Evolutionary conservation across 1,140 invertebrate species (phyloP).

Genomic region (Drosophila burlai): DNA sequence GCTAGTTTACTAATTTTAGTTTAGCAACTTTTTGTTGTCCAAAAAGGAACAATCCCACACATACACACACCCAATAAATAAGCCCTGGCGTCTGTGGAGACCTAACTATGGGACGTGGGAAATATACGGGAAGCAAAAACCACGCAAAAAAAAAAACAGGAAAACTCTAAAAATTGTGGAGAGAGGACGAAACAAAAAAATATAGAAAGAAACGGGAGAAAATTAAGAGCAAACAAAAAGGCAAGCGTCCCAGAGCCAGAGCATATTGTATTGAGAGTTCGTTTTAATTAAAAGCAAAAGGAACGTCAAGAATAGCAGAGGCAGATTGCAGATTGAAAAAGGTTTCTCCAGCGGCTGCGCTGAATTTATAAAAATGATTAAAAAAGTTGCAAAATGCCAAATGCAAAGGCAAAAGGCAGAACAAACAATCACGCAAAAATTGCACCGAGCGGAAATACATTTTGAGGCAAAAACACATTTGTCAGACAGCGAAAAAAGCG

Average conservation of each 20-base stretch:
- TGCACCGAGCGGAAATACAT: slow-evolving; percentile 50
- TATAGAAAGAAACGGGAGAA: slow-evolving; percentile 38
- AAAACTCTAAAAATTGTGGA: slow-evolving; percentile 25
- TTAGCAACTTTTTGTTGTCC: slow-evolving; percentile 63
- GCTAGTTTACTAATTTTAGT: slow-evolving; percentile 62
- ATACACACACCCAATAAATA: slow-evolving; percentile 66
- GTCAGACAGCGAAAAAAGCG: slow-evolving; percentile 33
- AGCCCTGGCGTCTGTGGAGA: slow-evolving; percentile 61
- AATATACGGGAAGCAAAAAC: slow-evolving; percentile 69
- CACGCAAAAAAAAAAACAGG: slow-evolving; percentile 47
- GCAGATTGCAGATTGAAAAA: slow-evolving; percentile 57
- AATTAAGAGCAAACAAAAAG: slow-evolving; percentile 80
- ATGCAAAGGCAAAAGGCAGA: slow-evolving; percentile 59
- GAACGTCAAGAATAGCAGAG: slow-evolving; percentile 50
- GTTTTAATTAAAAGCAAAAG: slow-evolving; percentile 79
- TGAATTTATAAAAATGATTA: slow-evolving; percentile 78
- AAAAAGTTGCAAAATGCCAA: slow-evolving; percentile 66
- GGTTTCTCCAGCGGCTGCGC: slow-evolving; percentile 38
- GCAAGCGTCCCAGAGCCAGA: slow-evolving; percentile 46
- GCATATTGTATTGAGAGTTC: slow-evolving; percentile 82
- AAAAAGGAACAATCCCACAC: slow-evolving; percentile 20
- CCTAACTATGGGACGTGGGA: slow-evolving; percentile 67
- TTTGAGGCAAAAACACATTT: slow-evolving; percentile 33
- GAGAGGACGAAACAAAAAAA: slow-evolving; percentile 11
- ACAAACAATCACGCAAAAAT: slow-evolving; percentile 72